These are phyloP conservation scores for Siniperca obscura DNA, from an alignment of 2,797 vertebrate genomes.

Conservation along the genomic window DNA sequence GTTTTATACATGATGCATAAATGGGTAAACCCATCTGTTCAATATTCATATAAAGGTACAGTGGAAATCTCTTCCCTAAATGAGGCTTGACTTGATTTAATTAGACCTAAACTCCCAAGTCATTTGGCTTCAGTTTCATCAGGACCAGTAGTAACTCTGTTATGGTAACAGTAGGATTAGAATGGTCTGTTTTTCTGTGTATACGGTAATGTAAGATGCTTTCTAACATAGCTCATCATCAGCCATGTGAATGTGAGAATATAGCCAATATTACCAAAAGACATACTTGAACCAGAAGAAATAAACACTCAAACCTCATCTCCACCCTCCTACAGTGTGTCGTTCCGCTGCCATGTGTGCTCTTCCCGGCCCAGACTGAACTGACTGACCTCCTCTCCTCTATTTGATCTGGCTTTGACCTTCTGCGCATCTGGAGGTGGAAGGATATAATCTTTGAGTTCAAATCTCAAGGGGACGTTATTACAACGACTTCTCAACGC, in stretches of 20 bases:
- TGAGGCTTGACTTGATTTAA: background rate
- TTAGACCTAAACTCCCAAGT: background rate
- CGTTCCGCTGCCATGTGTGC: constrained; percentile 49
- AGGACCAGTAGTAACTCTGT: constrained; percentile 5
- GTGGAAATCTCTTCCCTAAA: background rate
- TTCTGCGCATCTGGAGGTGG: constrained; percentile 66
- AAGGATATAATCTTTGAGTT: constrained; percentile 61
- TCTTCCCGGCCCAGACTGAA: constrained; percentile 45
- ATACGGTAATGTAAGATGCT: constrained; percentile 21
- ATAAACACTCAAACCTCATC: constrained; percentile 59
- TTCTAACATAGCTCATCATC: constrained; percentile 17
- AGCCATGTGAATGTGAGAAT: constrained; percentile 33
- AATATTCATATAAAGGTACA: background rate
- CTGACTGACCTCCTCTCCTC: constrained; percentile 57
- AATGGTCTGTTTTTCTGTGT: constrained; percentile 15
- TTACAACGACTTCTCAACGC: constrained; percentile 29
- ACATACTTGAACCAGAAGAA: constrained; percentile 51
- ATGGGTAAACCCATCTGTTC: constrained; percentile 37
- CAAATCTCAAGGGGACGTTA: constrained; percentile 47
- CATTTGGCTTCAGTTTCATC: constrained; percentile 10
- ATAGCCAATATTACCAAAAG: constrained; percentile 35
- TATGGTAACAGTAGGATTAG: background rate
- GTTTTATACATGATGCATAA: constrained; percentile 39
- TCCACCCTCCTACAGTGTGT: constrained; percentile 49
- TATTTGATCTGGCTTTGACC: constrained; percentile 70